Percentiles rank a stretch among this genome's conserved stretches.
Evolutionary conservation across 2,888 invertebrate genomes (phyloP).

Genomic region (Chymomyza amoena): DNA sequence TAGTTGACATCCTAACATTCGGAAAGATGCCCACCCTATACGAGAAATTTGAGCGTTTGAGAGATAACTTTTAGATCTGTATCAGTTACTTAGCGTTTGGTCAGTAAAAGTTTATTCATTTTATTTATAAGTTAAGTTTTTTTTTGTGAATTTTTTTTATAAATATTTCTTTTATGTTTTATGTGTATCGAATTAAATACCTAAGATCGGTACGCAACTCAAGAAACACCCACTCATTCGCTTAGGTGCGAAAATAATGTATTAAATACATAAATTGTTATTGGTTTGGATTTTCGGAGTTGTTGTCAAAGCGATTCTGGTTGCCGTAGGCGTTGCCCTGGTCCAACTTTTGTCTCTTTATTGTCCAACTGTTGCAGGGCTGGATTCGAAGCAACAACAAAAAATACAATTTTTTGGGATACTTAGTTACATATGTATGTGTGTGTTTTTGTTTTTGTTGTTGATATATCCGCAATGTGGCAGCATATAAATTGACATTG

Average conservation of each 20-base stretch:
- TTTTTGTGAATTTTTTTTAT: neutral
- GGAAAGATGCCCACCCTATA: no score
- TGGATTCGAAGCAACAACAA: neutral
- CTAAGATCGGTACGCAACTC: constrained; percentile 23
- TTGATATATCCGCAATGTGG: constrained; percentile 74
- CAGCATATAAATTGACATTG: constrained; percentile 70
- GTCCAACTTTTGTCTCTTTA: neutral
- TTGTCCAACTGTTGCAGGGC: neutral
- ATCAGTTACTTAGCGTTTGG: neutral
- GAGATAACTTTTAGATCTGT: no score
- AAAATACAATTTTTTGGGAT: constrained; percentile 14
- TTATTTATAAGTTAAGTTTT: no score
- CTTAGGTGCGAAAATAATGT: constrained; percentile 66
- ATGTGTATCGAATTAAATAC: neutral
- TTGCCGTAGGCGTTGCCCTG: neutral
- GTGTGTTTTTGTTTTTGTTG: constrained; percentile 46
- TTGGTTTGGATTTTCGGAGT: neutral
- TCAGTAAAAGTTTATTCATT: neutral
- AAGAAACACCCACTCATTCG: constrained; percentile 21
- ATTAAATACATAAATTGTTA: constrained; percentile 66
- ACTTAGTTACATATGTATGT: neutral
- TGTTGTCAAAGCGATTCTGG: constrained; percentile 42
- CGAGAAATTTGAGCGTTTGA: no score
- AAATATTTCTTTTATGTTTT: neutral
- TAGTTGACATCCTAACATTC: no score